A percentile compares a stretch with the other conserved stretches of the same genome.
phyloP scores from a whole-genome alignment of 1,140 invertebrate genomes.

The Caenorhabditis briggsae region DNA sequence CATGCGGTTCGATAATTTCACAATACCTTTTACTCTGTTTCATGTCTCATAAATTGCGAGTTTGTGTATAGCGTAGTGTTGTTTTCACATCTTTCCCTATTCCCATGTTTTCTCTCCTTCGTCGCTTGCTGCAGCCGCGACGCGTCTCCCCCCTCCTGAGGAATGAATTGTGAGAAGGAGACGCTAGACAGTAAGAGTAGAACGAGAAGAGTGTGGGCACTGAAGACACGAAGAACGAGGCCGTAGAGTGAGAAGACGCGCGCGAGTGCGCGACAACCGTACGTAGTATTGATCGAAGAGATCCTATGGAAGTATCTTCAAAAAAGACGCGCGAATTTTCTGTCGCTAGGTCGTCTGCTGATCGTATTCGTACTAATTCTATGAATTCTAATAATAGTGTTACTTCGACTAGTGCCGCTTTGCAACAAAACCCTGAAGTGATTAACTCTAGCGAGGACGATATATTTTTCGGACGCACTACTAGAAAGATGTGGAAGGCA shows the following conservation, averaged over 20 bases:
- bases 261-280: no score
- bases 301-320: not conserved
- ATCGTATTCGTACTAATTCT: not conserved
- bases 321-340: not conserved
- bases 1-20: no score
- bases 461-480: slow-evolving; percentile 24
- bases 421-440: not conserved
- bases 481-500: slow-evolving; percentile 46
- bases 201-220: not conserved
- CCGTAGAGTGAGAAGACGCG: no score
- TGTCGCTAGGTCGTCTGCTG: not conserved
- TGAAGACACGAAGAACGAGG: not conserved
- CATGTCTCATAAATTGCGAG: not conserved
- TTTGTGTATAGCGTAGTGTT: not conserved
- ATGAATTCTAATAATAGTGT: not conserved
- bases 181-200: not conserved
- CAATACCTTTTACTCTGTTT: no score
- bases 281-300: not conserved
- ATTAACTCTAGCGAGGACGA: not conserved
- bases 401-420: not conserved
- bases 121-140: not conserved
- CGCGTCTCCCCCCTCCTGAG: not conserved
- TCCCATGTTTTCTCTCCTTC: not conserved
- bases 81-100: not conserved
- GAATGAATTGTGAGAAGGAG: not conserved